Conservation (phyloP, 1,140 invertebrate species). For the Brachionus plicatilis region DNA sequence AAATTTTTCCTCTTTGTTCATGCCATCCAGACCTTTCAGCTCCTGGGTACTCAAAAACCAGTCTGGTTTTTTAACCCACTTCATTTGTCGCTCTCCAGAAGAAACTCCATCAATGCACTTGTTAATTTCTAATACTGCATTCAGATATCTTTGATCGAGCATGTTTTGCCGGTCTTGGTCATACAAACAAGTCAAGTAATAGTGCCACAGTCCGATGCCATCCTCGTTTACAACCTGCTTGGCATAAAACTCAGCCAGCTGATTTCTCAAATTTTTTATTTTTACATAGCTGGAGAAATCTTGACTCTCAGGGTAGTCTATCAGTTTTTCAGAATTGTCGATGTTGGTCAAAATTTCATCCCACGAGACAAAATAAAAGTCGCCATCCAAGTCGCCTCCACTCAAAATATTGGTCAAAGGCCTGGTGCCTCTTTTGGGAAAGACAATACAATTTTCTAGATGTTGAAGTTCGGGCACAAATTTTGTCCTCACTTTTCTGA, state of each 20-base stretch:
- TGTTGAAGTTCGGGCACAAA: slow-evolving; percentile 49
- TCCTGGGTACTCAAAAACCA: not conserved
- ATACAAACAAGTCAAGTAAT: not conserved
- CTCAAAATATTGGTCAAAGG: slow-evolving; percentile 58
- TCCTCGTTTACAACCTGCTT: not conserved
- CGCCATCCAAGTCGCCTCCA: slow-evolving; percentile 54
- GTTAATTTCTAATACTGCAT: slow-evolving; percentile 5
- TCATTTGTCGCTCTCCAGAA: not conserved
- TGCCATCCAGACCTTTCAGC: not conserved
- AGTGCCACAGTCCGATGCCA: not conserved
- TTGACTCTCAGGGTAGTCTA: not conserved
- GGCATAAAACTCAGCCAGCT: not conserved
- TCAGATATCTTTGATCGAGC: not conserved
- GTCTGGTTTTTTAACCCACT: not conserved
- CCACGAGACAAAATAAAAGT: slow-evolving; percentile 55
- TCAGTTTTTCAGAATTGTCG: not conserved
- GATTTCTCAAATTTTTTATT: not conserved
- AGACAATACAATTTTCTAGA: slow-evolving; percentile 55
- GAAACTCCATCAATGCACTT: not conserved
- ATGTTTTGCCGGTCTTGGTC: not conserved
- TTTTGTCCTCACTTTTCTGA: slow-evolving; percentile 52
- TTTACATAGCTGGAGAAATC: not conserved
- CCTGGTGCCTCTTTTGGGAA: slow-evolving; percentile 51
- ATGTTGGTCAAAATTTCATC: slow-evolving; percentile 42
- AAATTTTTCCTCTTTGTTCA: not conserved